phyloP scores from a whole-genome alignment of 2,888 invertebrate species.

The Itoplectis maculator region DNA sequence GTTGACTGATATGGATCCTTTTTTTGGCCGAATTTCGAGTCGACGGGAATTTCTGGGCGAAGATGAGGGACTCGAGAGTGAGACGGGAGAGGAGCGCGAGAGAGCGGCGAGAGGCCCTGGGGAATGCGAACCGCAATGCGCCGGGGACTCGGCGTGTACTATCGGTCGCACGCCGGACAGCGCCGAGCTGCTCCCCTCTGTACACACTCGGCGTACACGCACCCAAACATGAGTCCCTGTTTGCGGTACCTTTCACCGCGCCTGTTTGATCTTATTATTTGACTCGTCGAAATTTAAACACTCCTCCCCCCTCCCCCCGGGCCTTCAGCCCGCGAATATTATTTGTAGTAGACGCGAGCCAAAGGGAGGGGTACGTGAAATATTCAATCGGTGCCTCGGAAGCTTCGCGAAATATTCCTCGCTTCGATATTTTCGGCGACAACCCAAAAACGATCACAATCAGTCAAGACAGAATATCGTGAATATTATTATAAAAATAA shows the following conservation, averaged over 20 bases:
- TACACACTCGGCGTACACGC: conserved; percentile 22
- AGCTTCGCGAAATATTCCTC: not conserved
- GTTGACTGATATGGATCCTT: too few relatives aligned
- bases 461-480: too few relatives aligned
- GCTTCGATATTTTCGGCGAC: not conserved
- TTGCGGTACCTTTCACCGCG: conserved; percentile 79
- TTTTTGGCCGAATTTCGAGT: conserved; percentile 27
- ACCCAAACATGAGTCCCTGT: conserved; percentile 75
- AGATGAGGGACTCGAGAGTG: conserved; percentile 11
- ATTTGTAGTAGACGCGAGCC: conserved; percentile 53
- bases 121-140: conserved; percentile 56
- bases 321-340: conserved; percentile 57
- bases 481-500: not conserved
- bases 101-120: conserved; percentile 23
- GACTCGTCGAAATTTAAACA: conserved; percentile 83
- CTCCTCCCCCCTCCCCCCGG: conserved; percentile 69
- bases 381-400: conserved; percentile 24
- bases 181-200: conserved; percentile 42
- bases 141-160: conserved; percentile 51
- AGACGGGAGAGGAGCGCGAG: conserved; percentile 16
- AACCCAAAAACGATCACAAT: not conserved
- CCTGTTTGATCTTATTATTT: conserved; percentile 84
- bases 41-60: conserved; percentile 25
- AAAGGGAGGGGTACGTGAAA: conserved; percentile 29
- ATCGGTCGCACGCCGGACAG: conserved; percentile 49